Evolutionary conservation across 2,113 vertebrate species (phyloP).

Genomic region (Sceloporus undulatus): DNA sequence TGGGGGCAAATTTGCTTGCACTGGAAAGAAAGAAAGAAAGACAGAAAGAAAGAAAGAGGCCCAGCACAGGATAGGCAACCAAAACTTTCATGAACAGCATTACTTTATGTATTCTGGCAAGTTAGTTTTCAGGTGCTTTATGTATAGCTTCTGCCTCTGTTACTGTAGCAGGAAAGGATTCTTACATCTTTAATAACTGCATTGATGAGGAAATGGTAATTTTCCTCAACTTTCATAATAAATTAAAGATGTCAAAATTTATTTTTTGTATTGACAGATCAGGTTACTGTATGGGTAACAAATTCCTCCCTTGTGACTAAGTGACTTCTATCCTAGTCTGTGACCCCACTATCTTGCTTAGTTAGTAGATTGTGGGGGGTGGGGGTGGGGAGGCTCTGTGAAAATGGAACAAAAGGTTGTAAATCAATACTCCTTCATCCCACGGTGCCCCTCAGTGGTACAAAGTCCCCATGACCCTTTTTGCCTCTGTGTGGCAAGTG

Average conservation of each 20-base stretch:
- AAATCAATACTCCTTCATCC: not conserved
- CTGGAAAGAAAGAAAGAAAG: constrained; percentile 30
- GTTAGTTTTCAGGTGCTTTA: constrained; percentile 8
- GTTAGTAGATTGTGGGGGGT: not conserved
- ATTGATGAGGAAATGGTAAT: not conserved
- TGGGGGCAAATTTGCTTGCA: constrained; percentile 57
- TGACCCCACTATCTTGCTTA: not conserved
- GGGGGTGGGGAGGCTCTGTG: too few species aligned
- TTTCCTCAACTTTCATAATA: not conserved
- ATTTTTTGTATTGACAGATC: not conserved
- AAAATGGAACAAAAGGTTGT: too few species aligned
- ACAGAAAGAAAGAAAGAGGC: constrained; percentile 43
- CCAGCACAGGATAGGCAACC: not conserved
- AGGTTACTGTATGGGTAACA: not conserved
- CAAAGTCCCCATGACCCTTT: not conserved
- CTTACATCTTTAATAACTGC: not conserved
- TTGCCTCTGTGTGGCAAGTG: not conserved
- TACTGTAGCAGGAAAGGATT: not conserved
- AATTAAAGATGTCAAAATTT: not conserved
- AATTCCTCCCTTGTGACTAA: not conserved
- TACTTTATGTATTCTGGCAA: constrained; percentile 17
- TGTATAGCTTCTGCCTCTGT: constrained; percentile 42
- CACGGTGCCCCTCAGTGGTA: too few species aligned
- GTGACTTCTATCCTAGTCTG: too few species aligned
- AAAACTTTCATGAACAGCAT: constrained; percentile 35